Base-by-base conservation (phyloP, 1,140 invertebrate species). In the Mizuhopecten yessoensis region DNA sequence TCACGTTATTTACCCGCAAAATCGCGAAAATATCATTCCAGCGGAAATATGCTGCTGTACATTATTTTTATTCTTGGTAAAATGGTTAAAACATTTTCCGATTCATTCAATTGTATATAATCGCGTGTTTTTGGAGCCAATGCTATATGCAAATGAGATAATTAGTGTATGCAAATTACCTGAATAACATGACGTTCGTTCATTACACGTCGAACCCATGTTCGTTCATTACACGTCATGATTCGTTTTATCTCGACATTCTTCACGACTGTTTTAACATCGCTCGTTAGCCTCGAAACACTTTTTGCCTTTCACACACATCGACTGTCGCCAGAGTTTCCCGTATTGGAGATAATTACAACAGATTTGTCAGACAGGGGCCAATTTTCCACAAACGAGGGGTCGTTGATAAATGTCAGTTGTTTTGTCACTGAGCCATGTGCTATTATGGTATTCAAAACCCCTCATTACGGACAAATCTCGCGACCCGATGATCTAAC, bases 371-470 rank as follows among this genome's bases (percentile, higher is more conserved):
- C 57, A 75, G 57, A 75, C 57, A 75, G 57, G 57, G 57, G 57
- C 20, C n/a, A 75, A 75, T 75, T 75, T 75, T 75, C 57, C 57
- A 75, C 57, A 75, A 75, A 75, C n/a, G 57, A 75, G 57, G 57
- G 57, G 57, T 75, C 57, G 57, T 75, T 75, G 57, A 75, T 75
- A 75, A 75, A 75, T 75, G 57, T 75, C 57, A 75, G 57, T 17
- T 29, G 57, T 75, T n/a, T 75, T n/a, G 57, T 75, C 57, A 75
- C 57, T n/a, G 57, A 75, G 57, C 23, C 57, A 75, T 75, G 57
- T n/a, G 57, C 57, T 29, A 75, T 75, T 29, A 75, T n/a, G 57
- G 57, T 11, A 75, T 75, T 75, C 57, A 75, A 75, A 75, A 17
- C 23, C 57, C 5, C 57, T 75, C 57, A n/a, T 75, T 75, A 75